Evolutionary conservation across 1,140 invertebrate genomes (phyloP).

Genomic region (Eurosta solidaginis): DNA sequence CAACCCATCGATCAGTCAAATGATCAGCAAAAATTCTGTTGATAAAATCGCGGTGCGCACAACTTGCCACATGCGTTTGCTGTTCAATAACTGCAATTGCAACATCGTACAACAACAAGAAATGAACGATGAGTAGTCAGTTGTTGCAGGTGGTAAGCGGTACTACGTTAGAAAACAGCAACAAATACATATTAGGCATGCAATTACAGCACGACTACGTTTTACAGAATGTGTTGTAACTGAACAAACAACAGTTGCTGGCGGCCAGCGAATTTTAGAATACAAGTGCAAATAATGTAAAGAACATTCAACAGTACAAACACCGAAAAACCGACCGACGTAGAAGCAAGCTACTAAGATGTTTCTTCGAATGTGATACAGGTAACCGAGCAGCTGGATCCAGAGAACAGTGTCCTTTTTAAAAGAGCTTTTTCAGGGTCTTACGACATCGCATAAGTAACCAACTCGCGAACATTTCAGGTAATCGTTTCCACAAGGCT

Average conservation of each 20-base stretch:
- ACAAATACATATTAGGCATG: not conserved
- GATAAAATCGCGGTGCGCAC: not conserved
- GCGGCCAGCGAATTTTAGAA: not conserved
- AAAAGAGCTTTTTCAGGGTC: too few relatives aligned
- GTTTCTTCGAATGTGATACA: too few relatives aligned
- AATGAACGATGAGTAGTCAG: not conserved
- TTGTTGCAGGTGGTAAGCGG: not conserved
- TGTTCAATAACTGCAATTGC: not conserved
- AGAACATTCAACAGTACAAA: not conserved
- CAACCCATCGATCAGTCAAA: not conserved
- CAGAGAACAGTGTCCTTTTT: too few relatives aligned
- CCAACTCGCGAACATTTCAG: too few relatives aligned
- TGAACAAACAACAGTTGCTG: not conserved
- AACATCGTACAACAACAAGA: not conserved
- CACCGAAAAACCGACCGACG: too few relatives aligned
- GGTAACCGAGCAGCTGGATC: too few relatives aligned
- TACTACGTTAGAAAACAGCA: not conserved
- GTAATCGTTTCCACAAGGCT: too few relatives aligned
- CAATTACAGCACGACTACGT: not conserved
- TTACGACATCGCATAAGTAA: too few relatives aligned
- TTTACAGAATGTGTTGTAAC: not conserved
- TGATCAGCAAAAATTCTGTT: slow-evolving; percentile 4
- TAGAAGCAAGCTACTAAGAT: too few relatives aligned
- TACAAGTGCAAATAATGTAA: not conserved
- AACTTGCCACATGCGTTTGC: slow-evolving; percentile 12